Percentiles rank a stretch among this genome's conserved stretches.
Conservation (phyloP, 2,888 invertebrate species). For the Galeopsomyia nigrocyanea region DNA sequence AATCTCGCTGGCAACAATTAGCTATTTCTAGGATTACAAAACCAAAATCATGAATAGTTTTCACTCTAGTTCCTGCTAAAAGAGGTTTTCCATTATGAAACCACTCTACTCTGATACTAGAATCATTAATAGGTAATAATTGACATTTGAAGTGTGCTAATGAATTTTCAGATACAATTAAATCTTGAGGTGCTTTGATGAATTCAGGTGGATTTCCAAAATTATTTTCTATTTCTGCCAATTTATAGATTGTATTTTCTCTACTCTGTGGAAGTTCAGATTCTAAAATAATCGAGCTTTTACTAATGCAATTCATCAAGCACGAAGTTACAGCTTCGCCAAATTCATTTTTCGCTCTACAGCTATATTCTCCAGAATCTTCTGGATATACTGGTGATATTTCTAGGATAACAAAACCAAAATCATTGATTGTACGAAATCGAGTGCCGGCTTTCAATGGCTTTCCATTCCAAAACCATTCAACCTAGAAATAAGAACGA, state of each 20-base stretch:
- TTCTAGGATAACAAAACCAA: constrained; percentile 97
- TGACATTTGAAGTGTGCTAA: constrained; percentile 94
- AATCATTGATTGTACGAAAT: constrained; percentile 97
- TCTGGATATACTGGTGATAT: constrained; percentile 97
- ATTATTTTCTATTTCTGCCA: constrained; percentile 91
- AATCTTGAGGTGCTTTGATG: constrained; percentile 87
- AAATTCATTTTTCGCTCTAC: constrained; percentile 89
- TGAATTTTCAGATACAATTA: constrained; percentile 87
- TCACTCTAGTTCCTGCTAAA: constrained; percentile 90
- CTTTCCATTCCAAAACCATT: constrained; percentile 96
- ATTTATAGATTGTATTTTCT: constrained; percentile 94
- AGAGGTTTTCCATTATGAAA: constrained; percentile 96
- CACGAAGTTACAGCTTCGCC: constrained; percentile 93
- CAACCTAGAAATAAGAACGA: constrained; percentile 73
- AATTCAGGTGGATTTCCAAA: constrained; percentile 92
- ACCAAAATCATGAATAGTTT: constrained; percentile 97
- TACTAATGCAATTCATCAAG: constrained; percentile 90
- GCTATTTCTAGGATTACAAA: constrained; percentile 97
- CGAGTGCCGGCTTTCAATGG: constrained; percentile 89
- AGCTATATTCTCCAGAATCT: constrained; percentile 93
- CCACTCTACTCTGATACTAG: constrained; percentile 96
- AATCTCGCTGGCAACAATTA: constrained; percentile 93
- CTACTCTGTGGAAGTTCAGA: constrained; percentile 93
- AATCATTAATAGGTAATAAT: constrained; percentile 89
- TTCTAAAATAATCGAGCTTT: constrained; percentile 91